These are phyloP conservation scores for Tachina grossa DNA, from an alignment of 2,888 invertebrate genomes.

Conservation along the genomic window DNA sequence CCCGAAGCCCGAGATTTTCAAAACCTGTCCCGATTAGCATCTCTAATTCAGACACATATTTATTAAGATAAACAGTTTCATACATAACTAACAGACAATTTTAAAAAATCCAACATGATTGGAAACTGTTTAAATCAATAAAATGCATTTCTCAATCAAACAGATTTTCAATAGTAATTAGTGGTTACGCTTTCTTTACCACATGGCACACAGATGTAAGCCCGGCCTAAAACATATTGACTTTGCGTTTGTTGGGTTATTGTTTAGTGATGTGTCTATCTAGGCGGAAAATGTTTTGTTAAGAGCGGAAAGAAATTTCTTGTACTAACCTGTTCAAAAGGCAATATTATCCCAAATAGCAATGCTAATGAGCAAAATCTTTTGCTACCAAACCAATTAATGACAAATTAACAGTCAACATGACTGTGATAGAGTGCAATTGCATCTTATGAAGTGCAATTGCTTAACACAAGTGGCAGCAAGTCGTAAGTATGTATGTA, in stretches of 20 bases:
- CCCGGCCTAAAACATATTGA: too few relatives aligned
- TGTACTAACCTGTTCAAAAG: neutral
- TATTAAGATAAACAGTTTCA: too few relatives aligned
- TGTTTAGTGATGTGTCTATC: neutral
- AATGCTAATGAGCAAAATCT: conserved; percentile 51
- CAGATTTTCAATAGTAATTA: too few relatives aligned
- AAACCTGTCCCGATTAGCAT: too few relatives aligned
- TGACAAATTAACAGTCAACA: conserved; percentile 46
- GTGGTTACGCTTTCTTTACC: too few relatives aligned
- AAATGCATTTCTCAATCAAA: too few relatives aligned
- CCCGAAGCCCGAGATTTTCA: too few relatives aligned
- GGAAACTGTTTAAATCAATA: too few relatives aligned
- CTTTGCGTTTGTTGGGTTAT: neutral
- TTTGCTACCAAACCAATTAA: conserved; percentile 45
- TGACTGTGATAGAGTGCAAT: conserved; percentile 14
- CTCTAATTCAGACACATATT: too few relatives aligned
- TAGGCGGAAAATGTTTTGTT: conserved; percentile 23
- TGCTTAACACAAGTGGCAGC: conserved; percentile 7
- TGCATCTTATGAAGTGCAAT: conserved; percentile 19
- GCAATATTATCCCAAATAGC: neutral
- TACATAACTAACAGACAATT: too few relatives aligned
- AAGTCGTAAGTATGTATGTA: neutral
- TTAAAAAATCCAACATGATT: too few relatives aligned
- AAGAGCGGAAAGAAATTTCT: neutral
- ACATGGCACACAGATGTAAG: too few relatives aligned